These are phyloP conservation scores for Xenus cinereus DNA, from an alignment of 2,113 vertebrate genomes.

Conservation along the genomic window DNA sequence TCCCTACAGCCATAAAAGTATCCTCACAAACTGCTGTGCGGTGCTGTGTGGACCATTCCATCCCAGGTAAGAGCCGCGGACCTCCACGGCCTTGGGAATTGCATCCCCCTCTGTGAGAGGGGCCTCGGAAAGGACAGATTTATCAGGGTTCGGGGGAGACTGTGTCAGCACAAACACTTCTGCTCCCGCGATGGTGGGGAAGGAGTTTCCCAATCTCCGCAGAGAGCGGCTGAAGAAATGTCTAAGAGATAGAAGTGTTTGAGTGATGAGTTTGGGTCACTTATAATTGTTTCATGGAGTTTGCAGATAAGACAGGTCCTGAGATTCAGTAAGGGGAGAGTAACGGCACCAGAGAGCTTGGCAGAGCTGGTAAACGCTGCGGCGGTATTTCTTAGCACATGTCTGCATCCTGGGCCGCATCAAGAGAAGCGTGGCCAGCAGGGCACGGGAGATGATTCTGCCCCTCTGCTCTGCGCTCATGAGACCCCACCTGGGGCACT, in stretches of 20 bases:
- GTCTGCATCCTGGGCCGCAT: too few species aligned
- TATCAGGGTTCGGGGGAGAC: fast-evolving
- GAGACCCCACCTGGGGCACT: too few species aligned
- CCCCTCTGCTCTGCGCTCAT: too few species aligned
- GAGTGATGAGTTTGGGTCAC: neutral
- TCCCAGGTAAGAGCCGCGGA: slow-evolving; percentile 81
- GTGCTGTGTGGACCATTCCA: slow-evolving; percentile 93
- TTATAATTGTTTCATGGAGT: neutral
- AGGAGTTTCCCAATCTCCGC: neutral
- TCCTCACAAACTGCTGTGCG: slow-evolving; percentile 92
- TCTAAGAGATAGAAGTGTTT: fast-evolving
- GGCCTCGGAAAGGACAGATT: neutral
- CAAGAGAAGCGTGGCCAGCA: too few species aligned
- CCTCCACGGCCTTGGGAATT: fast-evolving
- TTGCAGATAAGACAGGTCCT: neutral
- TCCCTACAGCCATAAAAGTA: slow-evolving; percentile 92
- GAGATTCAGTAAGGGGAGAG: fast-evolving
- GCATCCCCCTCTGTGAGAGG: neutral
- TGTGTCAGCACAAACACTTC: neutral
- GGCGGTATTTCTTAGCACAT: neutral
- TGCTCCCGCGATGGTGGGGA: fast-evolving
- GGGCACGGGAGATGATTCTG: too few species aligned
- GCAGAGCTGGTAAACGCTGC: fast-evolving
- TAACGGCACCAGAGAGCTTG: neutral
- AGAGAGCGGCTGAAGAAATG: neutral